phyloP scores from a whole-genome alignment of 2,113 vertebrate species.

The Acrocephalus kingi region DNA sequence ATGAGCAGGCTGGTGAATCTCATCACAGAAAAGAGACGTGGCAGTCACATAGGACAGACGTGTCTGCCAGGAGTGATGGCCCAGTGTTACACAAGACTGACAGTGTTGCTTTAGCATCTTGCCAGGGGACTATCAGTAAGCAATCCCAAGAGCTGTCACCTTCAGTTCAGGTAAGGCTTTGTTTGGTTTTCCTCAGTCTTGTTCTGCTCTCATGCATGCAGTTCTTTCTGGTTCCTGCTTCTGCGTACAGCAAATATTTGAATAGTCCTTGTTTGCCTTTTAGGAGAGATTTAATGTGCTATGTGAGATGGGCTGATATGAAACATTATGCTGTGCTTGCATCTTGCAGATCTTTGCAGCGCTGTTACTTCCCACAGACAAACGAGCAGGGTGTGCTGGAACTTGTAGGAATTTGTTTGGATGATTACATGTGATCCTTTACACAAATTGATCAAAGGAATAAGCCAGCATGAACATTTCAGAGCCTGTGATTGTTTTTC shows the following conservation, averaged over 20 bases:
- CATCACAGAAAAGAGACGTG: conserved; percentile 72
- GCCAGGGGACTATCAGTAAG: conserved; percentile 55
- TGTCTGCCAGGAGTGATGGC: conserved; percentile 13
- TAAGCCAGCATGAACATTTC: background rate
- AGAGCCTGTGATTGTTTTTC: background rate
- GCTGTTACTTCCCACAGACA: background rate
- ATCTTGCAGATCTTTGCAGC: background rate
- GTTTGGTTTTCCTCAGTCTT: background rate
- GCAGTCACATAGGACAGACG: conserved; percentile 74
- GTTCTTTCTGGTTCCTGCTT: conserved; percentile 9
- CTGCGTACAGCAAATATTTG: background rate
- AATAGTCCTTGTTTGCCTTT: conserved; percentile 20
- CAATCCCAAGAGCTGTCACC: conserved; percentile 68
- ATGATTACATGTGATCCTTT: background rate
- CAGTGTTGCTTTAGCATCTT: conserved; percentile 53
- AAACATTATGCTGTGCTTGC: background rate
- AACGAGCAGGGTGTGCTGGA: background rate
- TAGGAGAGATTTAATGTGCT: background rate
- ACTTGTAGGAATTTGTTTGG: background rate
- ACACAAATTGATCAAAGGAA: background rate
- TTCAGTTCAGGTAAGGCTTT: conserved; percentile 76
- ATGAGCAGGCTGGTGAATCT: conserved; percentile 68
- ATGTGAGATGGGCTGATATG: background rate
- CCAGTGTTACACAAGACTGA: conserved; percentile 55
- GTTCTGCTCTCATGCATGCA: background rate